Conservation (phyloP, 2,113 vertebrate species). For the Alexandromys fortis region DNA sequence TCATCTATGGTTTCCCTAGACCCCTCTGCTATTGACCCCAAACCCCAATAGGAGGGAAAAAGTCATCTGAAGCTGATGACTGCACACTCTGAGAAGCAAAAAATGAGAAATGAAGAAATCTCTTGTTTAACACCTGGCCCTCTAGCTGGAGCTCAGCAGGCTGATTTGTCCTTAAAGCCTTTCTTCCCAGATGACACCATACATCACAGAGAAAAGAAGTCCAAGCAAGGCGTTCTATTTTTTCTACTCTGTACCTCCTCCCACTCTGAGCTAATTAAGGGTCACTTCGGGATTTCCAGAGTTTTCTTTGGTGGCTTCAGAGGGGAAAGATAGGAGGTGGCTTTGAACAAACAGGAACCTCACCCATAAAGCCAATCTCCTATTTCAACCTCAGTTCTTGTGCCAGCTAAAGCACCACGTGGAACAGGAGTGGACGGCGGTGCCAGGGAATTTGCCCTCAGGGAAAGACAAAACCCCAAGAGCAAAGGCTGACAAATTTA, state of each 20-base stretch:
- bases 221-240: slow-evolving; percentile 22
- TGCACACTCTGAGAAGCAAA: background rate
- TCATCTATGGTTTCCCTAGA: no score
- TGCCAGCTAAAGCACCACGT: slow-evolving; percentile 59
- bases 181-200: background rate
- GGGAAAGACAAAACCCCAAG: slow-evolving; percentile 55
- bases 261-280: slow-evolving; percentile 61
- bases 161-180: background rate
- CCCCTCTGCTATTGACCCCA: background rate
- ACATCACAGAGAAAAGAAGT: background rate
- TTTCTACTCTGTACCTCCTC: slow-evolving; percentile 35
- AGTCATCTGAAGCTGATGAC: background rate
- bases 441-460: slow-evolving; percentile 57
- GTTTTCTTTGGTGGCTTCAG: slow-evolving; percentile 76
- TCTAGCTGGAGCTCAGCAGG: background rate
- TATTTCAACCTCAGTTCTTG: slow-evolving; percentile 76
- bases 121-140: background rate
- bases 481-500: slow-evolving; percentile 22
- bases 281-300: slow-evolving; percentile 74
- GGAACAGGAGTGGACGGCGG: slow-evolving; percentile 25
- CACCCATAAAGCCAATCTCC: slow-evolving; percentile 76
- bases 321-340: slow-evolving; percentile 63
- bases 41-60: background rate
- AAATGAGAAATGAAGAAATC: background rate
- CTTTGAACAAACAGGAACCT: slow-evolving; percentile 80